phyloP scores from a whole-genome alignment of 2,888 invertebrate genomes.

The Agriopis leucophaearia region DNA sequence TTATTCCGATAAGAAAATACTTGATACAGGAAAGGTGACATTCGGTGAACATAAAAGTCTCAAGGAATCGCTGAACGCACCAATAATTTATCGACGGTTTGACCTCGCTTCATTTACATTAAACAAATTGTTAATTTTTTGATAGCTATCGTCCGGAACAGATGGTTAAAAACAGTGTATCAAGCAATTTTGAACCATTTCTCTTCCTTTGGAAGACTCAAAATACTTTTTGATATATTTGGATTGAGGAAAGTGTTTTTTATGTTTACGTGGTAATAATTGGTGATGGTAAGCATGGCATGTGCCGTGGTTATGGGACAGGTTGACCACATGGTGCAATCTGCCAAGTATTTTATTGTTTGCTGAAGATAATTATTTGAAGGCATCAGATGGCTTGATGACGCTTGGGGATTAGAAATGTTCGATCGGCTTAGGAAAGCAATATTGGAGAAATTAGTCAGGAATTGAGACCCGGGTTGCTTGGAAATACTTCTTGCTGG shows the following conservation, averaged over 20 bases:
- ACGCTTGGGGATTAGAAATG: neutral
- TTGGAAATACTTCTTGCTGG: too few relatives aligned
- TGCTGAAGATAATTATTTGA: slow-evolving; percentile 73
- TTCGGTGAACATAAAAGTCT: slow-evolving; percentile 79
- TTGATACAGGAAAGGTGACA: slow-evolving; percentile 80
- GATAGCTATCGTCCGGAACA: slow-evolving; percentile 85
- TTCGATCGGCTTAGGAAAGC: neutral
- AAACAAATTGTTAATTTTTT: slow-evolving; percentile 87
- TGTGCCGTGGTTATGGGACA: slow-evolving; percentile 84
- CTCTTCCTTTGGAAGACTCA: neutral
- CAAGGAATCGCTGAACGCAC: slow-evolving; percentile 75
- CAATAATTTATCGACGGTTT: slow-evolving; percentile 82
- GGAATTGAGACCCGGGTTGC: neutral
- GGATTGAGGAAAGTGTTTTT: slow-evolving; percentile 68
- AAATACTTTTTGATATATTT: slow-evolving; percentile 32
- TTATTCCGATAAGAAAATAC: slow-evolving; percentile 76
- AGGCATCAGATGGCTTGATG: slow-evolving; percentile 19
- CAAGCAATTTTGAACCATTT: slow-evolving; percentile 45
- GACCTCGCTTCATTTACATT: slow-evolving; percentile 84
- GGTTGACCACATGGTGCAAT: slow-evolving; percentile 85
- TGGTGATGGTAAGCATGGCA: slow-evolving; percentile 81
- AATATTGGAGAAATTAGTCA: neutral
- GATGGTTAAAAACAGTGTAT: slow-evolving; percentile 65
- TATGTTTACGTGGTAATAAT: slow-evolving; percentile 73
- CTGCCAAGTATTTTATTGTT: slow-evolving; percentile 78